Evolutionary conservation across 2,888 invertebrate genomes (phyloP).

Genomic region (Zele albiditarsus): DNA sequence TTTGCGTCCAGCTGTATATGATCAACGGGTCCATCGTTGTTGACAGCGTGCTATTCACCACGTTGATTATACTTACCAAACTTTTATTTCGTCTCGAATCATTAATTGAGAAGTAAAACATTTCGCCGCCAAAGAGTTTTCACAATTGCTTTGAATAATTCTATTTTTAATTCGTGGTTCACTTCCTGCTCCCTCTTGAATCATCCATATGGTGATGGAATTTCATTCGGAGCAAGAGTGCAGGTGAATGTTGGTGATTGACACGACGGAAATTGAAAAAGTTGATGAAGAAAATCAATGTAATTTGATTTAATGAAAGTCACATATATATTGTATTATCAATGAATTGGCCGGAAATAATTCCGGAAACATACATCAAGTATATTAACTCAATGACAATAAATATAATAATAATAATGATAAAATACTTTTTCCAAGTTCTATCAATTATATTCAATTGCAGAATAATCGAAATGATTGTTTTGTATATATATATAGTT

Average conservation of each 20-base stretch:
- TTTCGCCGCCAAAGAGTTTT: too few relatives aligned
- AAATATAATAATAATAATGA: not conserved
- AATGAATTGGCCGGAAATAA: constrained; percentile 2
- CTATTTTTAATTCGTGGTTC: not conserved
- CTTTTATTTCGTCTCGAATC: too few relatives aligned
- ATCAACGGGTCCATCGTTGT: too few relatives aligned
- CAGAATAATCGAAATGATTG: not conserved
- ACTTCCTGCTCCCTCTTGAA: too few relatives aligned
- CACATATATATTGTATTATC: not conserved
- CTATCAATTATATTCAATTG: not conserved
- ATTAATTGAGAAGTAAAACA: too few relatives aligned
- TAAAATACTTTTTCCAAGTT: not conserved
- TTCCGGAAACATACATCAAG: not conserved
- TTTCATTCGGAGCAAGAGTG: not conserved
- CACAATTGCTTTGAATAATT: too few relatives aligned
- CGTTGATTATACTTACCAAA: too few relatives aligned
- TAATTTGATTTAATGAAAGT: constrained; percentile 20
- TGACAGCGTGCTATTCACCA: too few relatives aligned
- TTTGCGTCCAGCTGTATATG: too few relatives aligned
- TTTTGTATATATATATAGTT: not conserved
- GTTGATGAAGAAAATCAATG: constrained; percentile 21
- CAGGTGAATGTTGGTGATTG: not conserved
- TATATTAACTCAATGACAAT: not conserved
- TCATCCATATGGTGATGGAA: too few relatives aligned
- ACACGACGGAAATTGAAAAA: constrained; percentile 32